Conservation (phyloP, 2,113 vertebrate genomes). For the Ptychochromis oligacanthus region DNA sequence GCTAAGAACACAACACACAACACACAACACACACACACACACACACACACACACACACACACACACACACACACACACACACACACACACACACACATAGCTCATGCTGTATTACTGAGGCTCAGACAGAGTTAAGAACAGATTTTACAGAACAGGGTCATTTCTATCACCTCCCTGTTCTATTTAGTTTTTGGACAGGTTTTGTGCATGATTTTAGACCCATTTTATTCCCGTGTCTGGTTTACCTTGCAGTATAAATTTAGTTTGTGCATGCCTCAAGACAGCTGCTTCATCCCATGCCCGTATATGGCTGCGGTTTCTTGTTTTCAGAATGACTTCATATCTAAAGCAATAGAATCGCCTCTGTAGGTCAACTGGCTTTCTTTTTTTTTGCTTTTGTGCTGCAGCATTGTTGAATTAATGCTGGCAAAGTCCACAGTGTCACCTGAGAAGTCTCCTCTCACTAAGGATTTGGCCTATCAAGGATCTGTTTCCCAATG, state of each 20-base stretch:
- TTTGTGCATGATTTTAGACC: background rate
- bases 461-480: background rate
- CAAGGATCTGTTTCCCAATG: constrained; percentile 3
- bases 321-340: constrained; percentile 57
- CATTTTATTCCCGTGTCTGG: constrained; percentile 9
- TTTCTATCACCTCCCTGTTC: background rate
- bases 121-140: constrained; percentile 7
- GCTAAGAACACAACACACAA: constrained; percentile 2
- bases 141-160: constrained; percentile 21
- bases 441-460: constrained; percentile 40
- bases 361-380: background rate
- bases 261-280: constrained; percentile 15
- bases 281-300: constrained; percentile 4
- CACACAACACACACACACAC: no score
- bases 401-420: constrained; percentile 30
- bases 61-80: background rate
- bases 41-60: background rate
- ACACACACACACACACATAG: background rate
- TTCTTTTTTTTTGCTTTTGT: constrained; percentile 16
- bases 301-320: constrained; percentile 59
- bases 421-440: background rate
- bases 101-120: constrained; percentile 11
- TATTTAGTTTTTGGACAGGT: background rate
- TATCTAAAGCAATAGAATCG: constrained; percentile 36
- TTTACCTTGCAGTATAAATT: constrained; percentile 27